Evolutionary conservation across 1,140 invertebrate genomes (phyloP).

Genomic region (Euura saliciscinereae): DNA sequence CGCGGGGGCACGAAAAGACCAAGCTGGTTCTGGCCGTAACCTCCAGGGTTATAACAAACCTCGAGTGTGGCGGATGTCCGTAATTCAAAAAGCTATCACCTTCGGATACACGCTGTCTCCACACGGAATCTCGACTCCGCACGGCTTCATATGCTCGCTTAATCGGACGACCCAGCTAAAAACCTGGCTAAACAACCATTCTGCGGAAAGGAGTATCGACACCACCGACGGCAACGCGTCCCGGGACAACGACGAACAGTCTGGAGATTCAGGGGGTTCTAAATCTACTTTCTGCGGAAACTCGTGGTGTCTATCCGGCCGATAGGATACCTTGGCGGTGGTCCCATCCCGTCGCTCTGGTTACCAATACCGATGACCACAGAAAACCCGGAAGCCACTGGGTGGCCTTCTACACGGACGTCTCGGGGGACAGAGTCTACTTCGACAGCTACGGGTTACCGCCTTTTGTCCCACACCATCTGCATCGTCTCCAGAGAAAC

Average conservation of each 20-base stretch:
- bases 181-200: slow-evolving; percentile 4
- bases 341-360: slow-evolving; percentile 15
- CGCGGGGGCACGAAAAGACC: too few species aligned
- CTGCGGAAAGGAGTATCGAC: too few species aligned
- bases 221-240: too few species aligned
- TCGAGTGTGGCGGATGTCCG: too few species aligned
- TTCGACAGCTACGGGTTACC: slow-evolving; percentile 27
- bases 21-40: too few species aligned
- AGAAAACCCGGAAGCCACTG: slow-evolving; percentile 16
- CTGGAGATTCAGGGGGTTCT: not conserved
- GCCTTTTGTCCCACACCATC: slow-evolving; percentile 21
- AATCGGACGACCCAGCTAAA: not conserved
- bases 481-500: slow-evolving; percentile 13
- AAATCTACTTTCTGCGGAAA: not conserved
- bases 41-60: too few species aligned
- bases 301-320: slow-evolving; percentile 11
- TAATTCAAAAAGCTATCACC: too few species aligned
- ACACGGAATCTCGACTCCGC: too few species aligned
- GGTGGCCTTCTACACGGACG: slow-evolving; percentile 18
- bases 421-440: slow-evolving; percentile 14
- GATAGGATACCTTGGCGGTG: slow-evolving; percentile 13
- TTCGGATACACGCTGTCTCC: too few species aligned
- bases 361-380: slow-evolving; percentile 22
- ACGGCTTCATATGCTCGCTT: too few species aligned
- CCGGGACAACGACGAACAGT: too few species aligned